Percentiles rank a stretch among this genome's conserved stretches.
These are phyloP conservation scores for Rattus norvegicus DNA, from an alignment of 2,113 vertebrate species.

Conservation along the genomic window GRCr8 NC_086037.1:45587501-45588000, in stretches of 20 bases:
- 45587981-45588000: background rate
- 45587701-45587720: slow-evolving; percentile 10
- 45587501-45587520: slow-evolving; percentile 71
- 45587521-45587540: slow-evolving; percentile 65
- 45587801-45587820: slow-evolving; percentile 60
- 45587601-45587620: slow-evolving; percentile 45
- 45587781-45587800: slow-evolving; percentile 47
- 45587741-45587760: background rate
- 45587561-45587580: slow-evolving; percentile 59
- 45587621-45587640: slow-evolving; percentile 47
- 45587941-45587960: background rate
- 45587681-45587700: background rate
- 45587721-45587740: slow-evolving; percentile 29
- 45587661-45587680: background rate
- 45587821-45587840: slow-evolving; percentile 23
- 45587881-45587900: slow-evolving; percentile 49
- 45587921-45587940: background rate
- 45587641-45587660: background rate
- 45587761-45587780: background rate
- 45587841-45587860: background rate
- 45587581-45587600: slow-evolving; percentile 25
- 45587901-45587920: background rate
- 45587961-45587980: background rate
- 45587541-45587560: slow-evolving; percentile 66
- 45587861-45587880: background rate